phyloP scores from a whole-genome alignment of 1,140 invertebrate genomes.

The Zaprionus taronus region DNA sequence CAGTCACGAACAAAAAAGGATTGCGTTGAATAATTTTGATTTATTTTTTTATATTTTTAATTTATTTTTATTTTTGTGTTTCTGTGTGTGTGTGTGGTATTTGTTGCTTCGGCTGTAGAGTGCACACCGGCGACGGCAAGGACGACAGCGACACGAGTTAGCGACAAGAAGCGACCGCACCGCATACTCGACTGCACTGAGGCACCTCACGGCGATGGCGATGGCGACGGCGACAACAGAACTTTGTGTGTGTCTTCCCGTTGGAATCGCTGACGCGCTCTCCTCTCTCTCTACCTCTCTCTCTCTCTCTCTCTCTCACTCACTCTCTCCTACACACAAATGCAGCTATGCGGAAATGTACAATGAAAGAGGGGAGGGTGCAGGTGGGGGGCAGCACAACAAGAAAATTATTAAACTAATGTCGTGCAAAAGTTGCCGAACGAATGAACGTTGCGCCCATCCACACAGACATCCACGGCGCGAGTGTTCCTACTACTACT shows the following conservation, averaged over 20 bases:
- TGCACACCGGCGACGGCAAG: slow-evolving; percentile 22
- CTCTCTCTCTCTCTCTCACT: slow-evolving; percentile 5
- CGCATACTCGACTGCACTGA: slow-evolving; percentile 53
- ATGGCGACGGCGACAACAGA: neutral
- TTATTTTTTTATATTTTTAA: neutral
- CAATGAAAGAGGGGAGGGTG: neutral
- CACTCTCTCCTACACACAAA: slow-evolving; percentile 6
- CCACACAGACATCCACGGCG: slow-evolving; percentile 57
- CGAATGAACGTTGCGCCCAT: slow-evolving; percentile 68
- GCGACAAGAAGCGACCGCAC: slow-evolving; percentile 46
- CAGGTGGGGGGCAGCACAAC: slow-evolving; percentile 1
- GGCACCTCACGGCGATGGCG: slow-evolving; percentile 11
- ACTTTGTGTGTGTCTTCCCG: slow-evolving; percentile 42
- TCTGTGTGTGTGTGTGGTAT: slow-evolving; percentile 19
- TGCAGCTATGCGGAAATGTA: slow-evolving; percentile 51
- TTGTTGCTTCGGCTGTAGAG: neutral
- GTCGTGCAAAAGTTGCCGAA: slow-evolving; percentile 38
- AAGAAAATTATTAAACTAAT: slow-evolving; percentile 41
- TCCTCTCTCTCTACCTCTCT: slow-evolving; percentile 8
- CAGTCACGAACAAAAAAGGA: slow-evolving; percentile 4
- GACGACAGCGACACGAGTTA: slow-evolving; percentile 14
- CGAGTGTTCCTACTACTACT: slow-evolving; percentile 78
- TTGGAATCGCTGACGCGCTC: slow-evolving; percentile 37
- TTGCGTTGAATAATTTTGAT: neutral
- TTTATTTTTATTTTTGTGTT: slow-evolving; percentile 5